Base-by-base conservation (phyloP, 1,140 invertebrate species). In the Hesperophylax magnus region DNA sequence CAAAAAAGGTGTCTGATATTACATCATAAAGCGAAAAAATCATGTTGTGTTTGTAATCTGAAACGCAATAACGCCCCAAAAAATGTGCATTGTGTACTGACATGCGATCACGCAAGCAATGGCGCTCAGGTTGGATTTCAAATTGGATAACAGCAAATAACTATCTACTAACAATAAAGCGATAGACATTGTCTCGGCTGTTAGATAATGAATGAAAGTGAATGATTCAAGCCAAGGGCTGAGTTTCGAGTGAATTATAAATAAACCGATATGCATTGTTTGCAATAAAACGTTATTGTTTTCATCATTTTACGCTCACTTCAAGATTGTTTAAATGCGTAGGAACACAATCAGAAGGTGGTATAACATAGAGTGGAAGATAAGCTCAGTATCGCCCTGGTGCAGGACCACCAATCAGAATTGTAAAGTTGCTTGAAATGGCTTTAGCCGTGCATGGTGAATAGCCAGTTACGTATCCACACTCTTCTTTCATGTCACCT, bases 141-240 rank as follows among this genome's bases (percentile, higher is more conserved):
- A 27, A 53, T 27, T 31, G 69, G 47, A 56, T 72, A 72, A 54
- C 39, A 54, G n/a, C 60, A 27, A 20, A 27, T 22, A 14, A 24
- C 3, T 18, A 22, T 65, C 27, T 65, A 67, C 20, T n/a, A 67
- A 31, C 31, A 47, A 47, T 47, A 27, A 27, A 2, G 39, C 56
- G 56, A 24, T 65, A 17, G 61, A 65, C 24, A 65, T 65, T 69
- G 34, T 39, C 34, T 39, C 15, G 1, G 34, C 20, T 22, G 47
- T 17, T 72, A 53, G 69, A 72, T 27, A 72, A 72, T 56, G 7
- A 53, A 53, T 54, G 69, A 54, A 56, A 72, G 69, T 72, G 69
- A 72, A 53, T 27, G 52, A 54, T 72, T 14, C 34, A 14, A 54
- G 69, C 39, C 39, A 72, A 27, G 67, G 69, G 69, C 20, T 20